phyloP scores from a whole-genome alignment of 2,113 vertebrate species.

The Muscicapa adusta region DNA sequence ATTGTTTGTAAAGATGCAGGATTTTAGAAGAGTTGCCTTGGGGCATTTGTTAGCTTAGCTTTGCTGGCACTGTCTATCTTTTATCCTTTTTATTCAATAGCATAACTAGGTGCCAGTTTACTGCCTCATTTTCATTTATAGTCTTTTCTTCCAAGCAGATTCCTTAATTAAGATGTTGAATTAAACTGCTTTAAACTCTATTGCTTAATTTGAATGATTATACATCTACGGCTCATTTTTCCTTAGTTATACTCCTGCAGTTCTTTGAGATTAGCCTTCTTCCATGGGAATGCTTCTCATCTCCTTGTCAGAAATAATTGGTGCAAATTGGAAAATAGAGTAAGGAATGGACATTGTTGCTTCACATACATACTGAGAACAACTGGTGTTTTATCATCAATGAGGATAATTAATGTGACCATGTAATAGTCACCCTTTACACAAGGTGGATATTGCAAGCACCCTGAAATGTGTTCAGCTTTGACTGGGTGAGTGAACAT shows the following conservation, averaged over 20 bases:
- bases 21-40: background rate
- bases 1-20: background rate
- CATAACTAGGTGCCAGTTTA: background rate
- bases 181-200: background rate
- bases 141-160: background rate
- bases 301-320: conserved; percentile 7
- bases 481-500: background rate
- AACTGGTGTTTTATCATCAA: background rate
- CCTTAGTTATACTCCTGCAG: background rate
- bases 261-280: background rate
- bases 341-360: background rate
- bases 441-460: background rate
- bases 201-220: conserved; percentile 7
- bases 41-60: background rate
- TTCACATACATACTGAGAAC: background rate
- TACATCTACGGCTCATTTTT: background rate
- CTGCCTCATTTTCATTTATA: conserved; percentile 11
- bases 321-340: background rate
- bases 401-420: background rate
- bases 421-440: background rate
- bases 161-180: conserved; percentile 33
- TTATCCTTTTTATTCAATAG: background rate
- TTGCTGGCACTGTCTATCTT: background rate
- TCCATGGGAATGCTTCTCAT: background rate
- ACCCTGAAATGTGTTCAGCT: background rate